Evolutionary conservation across 2,888 invertebrate species (phyloP), one percentile per base, ranked within the genome.

Genomic region (Piscicola geometra): DNA sequence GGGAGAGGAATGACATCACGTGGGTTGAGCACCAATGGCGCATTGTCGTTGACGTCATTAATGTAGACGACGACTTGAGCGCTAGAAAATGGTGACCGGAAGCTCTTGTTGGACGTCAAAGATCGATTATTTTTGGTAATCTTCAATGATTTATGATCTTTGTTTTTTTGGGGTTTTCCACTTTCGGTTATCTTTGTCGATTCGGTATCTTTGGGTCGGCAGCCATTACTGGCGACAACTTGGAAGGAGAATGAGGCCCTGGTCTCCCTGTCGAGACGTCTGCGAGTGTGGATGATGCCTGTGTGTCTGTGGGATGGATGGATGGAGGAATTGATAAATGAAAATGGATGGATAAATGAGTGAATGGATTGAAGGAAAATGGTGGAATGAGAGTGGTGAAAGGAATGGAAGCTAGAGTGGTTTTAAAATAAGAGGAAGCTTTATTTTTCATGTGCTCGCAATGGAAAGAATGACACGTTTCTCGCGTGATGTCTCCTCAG

Each of bases 41-140:
- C 28, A 52, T 73, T 73, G 36, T 73, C 73, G 33, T 73, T 73
- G 60, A 64, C 30, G 64, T 73, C 73, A 35, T 73, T 64, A 35
- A 73, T 52, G 36, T 73, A 73, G 1, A 73, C 64, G 12, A 73
- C 33, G 1, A 73, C 73, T 60, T 73, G 73, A 30, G 71, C 52
- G 9, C 47, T 50, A 0, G 73, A 32, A 32, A 67, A 35, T 9
- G 67, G 21, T 67, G 67, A 35, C 3, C 67, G 67, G 28, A 30
- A 64, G 64, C 9, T n/a, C 21, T 64, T 64, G n/a, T n/a, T 64
- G 5, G 5, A 12, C 5, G 33, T 15, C 18, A 9, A 9, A 9
- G 67, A 25, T 67, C 32, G 12, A 18, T 3, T 25, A 15, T 25
- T 32, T 35, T 35, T 35, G 33, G 32, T 32, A 12, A 9, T n/a